These are phyloP conservation scores for Trachelipus rathkii DNA, from an alignment of 1,140 invertebrate species.

Conservation along the genomic window DNA sequence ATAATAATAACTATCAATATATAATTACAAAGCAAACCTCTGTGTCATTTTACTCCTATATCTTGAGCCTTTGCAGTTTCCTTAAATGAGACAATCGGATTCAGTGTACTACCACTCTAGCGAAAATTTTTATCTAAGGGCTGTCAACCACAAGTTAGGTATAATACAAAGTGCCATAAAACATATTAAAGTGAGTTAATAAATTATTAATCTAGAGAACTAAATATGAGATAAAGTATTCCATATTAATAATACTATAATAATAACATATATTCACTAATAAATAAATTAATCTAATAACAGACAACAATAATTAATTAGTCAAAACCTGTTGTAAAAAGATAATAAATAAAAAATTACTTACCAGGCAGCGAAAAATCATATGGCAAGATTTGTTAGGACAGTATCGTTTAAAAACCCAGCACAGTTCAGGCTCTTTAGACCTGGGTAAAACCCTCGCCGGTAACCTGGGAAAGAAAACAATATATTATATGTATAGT, in stretches of 20 bases:
- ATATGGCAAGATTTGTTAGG: conserved; percentile 81
- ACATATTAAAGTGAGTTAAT: no score
- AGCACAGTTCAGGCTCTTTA: conserved; percentile 88
- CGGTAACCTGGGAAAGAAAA: conserved; percentile 65
- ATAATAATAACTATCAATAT: conserved; percentile 36
- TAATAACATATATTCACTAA: no score
- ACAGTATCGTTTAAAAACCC: conserved; percentile 96
- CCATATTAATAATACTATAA: not conserved
- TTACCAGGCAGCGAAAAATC: conserved; percentile 94
- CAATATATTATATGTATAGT: no score
- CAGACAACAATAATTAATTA: no score
- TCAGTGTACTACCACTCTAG: no score
- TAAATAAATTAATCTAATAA: no score
- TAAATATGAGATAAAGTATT: no score
- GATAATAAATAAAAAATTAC: conserved; percentile 43
- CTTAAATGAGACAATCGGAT: conserved; percentile 78
- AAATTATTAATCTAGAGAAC: no score
- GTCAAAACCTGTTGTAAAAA: no score
- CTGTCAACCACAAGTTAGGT: conserved; percentile 80
- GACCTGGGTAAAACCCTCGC: conserved; percentile 88
- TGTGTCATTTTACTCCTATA: conserved; percentile 96
- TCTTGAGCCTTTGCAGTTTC: conserved; percentile 89
- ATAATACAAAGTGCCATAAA: conserved; percentile 72
- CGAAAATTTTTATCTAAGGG: no score
- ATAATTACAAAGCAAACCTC: conserved; percentile 83